Evolutionary conservation across 2,113 vertebrate genomes (phyloP).

Genomic region (Pionites leucogaster): DNA sequence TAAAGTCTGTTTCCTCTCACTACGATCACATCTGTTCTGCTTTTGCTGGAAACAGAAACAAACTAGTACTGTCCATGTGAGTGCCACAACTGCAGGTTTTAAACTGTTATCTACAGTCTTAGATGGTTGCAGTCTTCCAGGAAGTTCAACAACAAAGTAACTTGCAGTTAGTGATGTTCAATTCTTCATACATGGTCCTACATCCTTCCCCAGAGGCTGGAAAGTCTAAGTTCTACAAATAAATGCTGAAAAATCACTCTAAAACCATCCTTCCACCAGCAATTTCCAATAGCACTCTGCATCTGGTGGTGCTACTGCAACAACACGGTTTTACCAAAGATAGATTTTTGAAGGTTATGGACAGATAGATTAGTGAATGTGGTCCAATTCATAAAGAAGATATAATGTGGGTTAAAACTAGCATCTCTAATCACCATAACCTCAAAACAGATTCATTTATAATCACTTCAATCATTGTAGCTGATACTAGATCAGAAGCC

Average conservation of each 20-base stretch:
- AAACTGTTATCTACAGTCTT: neutral
- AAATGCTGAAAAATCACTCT: neutral
- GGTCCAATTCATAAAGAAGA: neutral
- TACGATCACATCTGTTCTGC: neutral
- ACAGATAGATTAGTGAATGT: neutral
- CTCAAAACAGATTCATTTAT: neutral
- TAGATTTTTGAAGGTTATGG: neutral
- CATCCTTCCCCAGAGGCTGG: neutral
- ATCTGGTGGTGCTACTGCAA: neutral
- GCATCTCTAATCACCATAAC: neutral
- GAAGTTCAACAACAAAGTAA: neutral
- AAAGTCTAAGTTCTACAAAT: neutral
- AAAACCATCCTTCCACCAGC: neutral
- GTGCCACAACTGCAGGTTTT: neutral
- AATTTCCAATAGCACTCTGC: neutral
- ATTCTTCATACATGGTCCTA: rapidly evolving
- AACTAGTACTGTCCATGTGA: neutral
- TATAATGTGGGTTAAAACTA: neutral
- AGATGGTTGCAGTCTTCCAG: neutral
- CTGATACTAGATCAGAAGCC: neutral
- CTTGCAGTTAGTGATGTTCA: neutral
- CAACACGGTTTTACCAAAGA: neutral
- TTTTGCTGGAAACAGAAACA: neutral
- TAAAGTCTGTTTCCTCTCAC: neutral
- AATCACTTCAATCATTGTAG: neutral